These are phyloP conservation scores for Antechinus flavipes DNA, from an alignment of 2,113 vertebrate species.

Conservation along the genomic window DNA sequence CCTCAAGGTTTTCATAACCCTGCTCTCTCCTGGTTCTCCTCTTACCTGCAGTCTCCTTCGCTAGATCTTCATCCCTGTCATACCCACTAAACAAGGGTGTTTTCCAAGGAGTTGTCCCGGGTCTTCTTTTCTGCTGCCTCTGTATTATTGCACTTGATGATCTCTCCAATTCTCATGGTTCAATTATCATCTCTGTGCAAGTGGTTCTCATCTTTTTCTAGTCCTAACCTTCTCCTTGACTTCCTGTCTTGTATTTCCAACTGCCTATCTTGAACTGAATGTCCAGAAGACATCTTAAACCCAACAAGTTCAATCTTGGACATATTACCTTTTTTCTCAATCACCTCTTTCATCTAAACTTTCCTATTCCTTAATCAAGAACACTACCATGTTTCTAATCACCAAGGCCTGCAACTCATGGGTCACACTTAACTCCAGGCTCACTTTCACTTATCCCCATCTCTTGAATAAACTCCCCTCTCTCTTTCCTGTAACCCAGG, in stretches of 20 bases:
- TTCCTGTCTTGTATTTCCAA: background rate
- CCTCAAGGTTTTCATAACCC: background rate
- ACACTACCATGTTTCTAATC: background rate
- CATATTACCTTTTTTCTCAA: background rate
- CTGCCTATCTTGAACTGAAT: background rate
- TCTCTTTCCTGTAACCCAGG: no score
- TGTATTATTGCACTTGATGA: background rate
- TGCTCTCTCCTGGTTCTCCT: background rate
- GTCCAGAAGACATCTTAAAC: background rate
- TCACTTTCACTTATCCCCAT: no score
- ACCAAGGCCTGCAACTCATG: background rate
- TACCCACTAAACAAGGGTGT: background rate
- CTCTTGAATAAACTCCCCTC: background rate
- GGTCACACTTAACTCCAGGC: no score
- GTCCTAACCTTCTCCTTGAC: background rate
- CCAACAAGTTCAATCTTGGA: background rate
- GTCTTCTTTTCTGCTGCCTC: background rate
- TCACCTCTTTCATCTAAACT: background rate
- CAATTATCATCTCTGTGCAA: background rate
- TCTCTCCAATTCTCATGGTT: background rate
- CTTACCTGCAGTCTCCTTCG: background rate
- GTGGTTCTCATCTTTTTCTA: background rate
- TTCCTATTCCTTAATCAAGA: background rate
- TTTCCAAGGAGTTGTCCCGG: background rate
- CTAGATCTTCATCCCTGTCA: no score